Percentiles rank a stretch among this genome's conserved stretches.
These are phyloP conservation scores for Morpho deidamia DNA, from an alignment of 2,888 invertebrate genomes.

Conservation along the genomic window DNA sequence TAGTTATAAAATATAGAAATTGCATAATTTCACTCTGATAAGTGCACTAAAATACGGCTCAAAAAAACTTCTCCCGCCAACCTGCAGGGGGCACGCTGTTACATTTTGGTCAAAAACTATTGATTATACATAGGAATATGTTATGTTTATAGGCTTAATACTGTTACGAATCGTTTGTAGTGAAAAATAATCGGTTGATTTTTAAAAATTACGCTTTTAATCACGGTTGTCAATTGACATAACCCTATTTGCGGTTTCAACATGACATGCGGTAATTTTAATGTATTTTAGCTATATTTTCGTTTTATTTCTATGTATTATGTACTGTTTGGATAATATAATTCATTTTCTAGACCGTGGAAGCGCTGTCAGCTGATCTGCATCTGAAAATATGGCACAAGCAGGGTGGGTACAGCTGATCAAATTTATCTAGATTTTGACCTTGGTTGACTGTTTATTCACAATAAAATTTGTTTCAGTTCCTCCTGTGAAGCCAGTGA, in stretches of 20 bases:
- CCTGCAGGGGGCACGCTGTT: slow-evolving; percentile 73
- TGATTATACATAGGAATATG: slow-evolving; percentile 36
- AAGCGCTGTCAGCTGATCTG: slow-evolving; percentile 42
- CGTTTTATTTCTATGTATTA: slow-evolving; percentile 30
- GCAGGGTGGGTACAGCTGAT: slow-evolving; percentile 60
- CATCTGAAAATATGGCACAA: slow-evolving; percentile 61
- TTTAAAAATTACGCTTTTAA: slow-evolving; percentile 51
- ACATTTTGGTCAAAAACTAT: slow-evolving; percentile 37
- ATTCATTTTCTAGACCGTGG: slow-evolving; percentile 50
- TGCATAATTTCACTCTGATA: slow-evolving; percentile 29
- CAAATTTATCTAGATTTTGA: slow-evolving; percentile 39
- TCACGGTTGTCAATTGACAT: slow-evolving; percentile 72
- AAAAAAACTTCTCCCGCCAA: slow-evolving; percentile 72
- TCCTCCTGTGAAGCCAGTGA: slow-evolving; percentile 58
- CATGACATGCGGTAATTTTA: slow-evolving; percentile 75
- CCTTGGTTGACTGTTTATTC: slow-evolving; percentile 60
- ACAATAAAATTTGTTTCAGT: slow-evolving; percentile 48
- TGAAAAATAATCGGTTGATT: slow-evolving; percentile 30
- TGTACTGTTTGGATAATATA: slow-evolving; percentile 31
- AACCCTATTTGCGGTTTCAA: slow-evolving; percentile 73
- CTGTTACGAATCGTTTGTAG: slow-evolving; percentile 29
- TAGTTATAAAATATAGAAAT: slow-evolving; percentile 38
- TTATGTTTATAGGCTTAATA: slow-evolving; percentile 26
- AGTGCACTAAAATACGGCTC: slow-evolving; percentile 40
- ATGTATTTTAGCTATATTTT: slow-evolving; percentile 42